Conservation (phyloP, 2,797 vertebrate species). For the Alosa sapidissima region DNA sequence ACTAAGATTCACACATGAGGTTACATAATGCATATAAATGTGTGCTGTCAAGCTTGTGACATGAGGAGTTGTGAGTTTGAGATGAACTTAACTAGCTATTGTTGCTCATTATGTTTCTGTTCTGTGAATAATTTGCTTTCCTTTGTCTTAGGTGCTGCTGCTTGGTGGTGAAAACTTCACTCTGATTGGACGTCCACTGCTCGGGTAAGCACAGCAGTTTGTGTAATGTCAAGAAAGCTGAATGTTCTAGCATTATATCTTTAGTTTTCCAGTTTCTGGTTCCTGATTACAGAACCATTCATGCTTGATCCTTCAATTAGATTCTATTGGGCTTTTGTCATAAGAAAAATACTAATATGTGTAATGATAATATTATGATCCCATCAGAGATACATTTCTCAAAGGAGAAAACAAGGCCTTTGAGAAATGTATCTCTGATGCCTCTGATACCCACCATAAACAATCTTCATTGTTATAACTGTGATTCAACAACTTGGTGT, state of each 20-base stretch:
- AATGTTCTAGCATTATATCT: background rate
- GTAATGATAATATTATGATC: background rate
- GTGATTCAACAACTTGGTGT: no score
- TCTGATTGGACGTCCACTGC: slow-evolving; percentile 84
- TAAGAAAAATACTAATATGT: no score
- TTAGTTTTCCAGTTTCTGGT: background rate
- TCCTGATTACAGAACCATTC: background rate
- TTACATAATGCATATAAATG: background rate
- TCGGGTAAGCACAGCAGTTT: slow-evolving; percentile 67
- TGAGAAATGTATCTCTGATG: no score
- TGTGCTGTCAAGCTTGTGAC: background rate
- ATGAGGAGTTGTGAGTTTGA: slow-evolving; percentile 2
- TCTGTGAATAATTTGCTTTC: background rate
- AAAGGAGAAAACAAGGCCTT: no score
- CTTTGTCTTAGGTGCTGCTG: slow-evolving; percentile 75
- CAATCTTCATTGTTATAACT: no score
- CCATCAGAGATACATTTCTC: background rate
- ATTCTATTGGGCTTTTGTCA: no score
- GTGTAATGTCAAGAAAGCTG: background rate
- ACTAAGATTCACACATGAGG: slow-evolving; percentile 12
- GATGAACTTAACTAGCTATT: slow-evolving; percentile 17
- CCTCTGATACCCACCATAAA: no score
- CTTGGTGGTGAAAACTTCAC: slow-evolving; percentile 87
- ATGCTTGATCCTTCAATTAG: background rate
- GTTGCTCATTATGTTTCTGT: background rate